Percentiles rank a stretch among this genome's conserved stretches.
phyloP scores from a whole-genome alignment of 2,113 vertebrate genomes.

The Cairina moschata region DNA sequence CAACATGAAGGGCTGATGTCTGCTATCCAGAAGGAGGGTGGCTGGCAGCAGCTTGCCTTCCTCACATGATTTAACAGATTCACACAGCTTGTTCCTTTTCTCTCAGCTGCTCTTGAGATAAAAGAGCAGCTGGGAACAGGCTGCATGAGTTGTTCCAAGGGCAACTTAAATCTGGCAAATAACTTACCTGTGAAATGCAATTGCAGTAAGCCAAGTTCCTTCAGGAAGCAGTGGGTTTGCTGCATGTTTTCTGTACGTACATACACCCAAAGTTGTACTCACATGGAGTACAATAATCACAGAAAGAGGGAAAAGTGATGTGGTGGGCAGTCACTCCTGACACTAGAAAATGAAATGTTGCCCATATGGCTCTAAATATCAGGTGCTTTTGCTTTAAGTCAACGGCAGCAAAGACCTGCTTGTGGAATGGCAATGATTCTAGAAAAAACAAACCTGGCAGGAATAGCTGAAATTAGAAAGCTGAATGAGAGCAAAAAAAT shows the following conservation, averaged over 20 bases:
- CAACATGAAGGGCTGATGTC: neutral
- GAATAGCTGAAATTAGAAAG: neutral
- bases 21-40: neutral
- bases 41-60: neutral
- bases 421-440: neutral
- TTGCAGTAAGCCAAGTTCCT: neutral
- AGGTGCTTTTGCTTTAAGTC: neutral
- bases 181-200: neutral
- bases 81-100: neutral
- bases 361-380: neutral
- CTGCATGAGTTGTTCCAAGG: neutral
- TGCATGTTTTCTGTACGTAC: neutral
- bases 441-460: neutral
- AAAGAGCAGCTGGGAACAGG: constrained; percentile 6
- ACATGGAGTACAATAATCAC: neutral
- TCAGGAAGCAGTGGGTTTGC: neutral
- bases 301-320: neutral
- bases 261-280: neutral
- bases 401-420: neutral
- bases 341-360: neutral
- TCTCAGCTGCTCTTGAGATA: neutral
- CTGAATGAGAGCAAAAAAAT: too few species aligned
- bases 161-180: neutral
- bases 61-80: neutral
- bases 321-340: neutral